Conservation (phyloP, 92 coral and sea anemone species). For the Paramuricea clavata region DNA sequence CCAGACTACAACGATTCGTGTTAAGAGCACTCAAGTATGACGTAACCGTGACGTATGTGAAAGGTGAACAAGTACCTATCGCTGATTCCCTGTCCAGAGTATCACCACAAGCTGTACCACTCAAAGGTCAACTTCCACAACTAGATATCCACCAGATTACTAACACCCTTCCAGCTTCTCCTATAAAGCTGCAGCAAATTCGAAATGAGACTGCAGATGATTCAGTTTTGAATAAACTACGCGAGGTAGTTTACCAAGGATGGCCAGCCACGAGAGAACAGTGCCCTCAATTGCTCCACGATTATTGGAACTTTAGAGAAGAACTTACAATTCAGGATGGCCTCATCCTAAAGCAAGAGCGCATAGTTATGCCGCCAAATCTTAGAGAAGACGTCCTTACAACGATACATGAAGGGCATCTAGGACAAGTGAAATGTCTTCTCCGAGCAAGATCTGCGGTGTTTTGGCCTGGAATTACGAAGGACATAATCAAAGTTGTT, state of each 20-base stretch:
- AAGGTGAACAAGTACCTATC: conserved; percentile 61
- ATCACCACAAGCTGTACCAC: conserved; percentile 51
- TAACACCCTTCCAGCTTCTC: conserved; percentile 60
- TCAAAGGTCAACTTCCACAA: conserved; percentile 51
- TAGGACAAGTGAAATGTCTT: conserved; percentile 43
- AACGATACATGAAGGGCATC: conserved; percentile 63
- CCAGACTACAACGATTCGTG: conserved; percentile 68
- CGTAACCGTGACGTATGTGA: conserved; percentile 64
- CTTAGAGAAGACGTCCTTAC: conserved; percentile 53
- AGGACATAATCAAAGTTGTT: conserved; percentile 48
- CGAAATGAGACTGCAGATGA: conserved; percentile 54
- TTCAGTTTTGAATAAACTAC: conserved; percentile 34
- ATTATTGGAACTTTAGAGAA: conserved; percentile 78
- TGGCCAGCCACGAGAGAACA: conserved; percentile 46
- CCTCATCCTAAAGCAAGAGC: conserved; percentile 52
- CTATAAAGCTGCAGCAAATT: conserved; percentile 66
- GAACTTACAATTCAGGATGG: conserved; percentile 71
- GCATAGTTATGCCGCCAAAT: conserved; percentile 54
- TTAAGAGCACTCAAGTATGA: conserved; percentile 66
- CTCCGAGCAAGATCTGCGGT: conserved; percentile 50
- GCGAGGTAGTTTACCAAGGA: conserved; percentile 50
- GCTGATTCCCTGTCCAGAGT: conserved; percentile 69
- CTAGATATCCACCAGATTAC: conserved; percentile 60
- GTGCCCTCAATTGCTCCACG: conserved; percentile 60
- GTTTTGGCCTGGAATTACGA: conserved; percentile 68